Conservation (phyloP, 2,888 invertebrate species). For the Himalopsyche anomala region DNA sequence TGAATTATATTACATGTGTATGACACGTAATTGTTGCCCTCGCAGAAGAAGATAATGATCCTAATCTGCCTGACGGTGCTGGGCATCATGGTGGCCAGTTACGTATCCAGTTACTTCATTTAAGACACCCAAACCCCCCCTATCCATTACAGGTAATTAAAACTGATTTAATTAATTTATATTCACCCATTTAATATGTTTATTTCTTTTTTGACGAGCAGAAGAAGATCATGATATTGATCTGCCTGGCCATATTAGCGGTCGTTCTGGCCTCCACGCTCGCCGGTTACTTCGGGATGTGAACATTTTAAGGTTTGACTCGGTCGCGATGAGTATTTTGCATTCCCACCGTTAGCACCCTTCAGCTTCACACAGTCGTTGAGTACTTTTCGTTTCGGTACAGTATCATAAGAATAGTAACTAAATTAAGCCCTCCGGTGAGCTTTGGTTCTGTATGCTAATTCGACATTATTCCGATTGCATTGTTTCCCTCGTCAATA, state of each 20-base stretch:
- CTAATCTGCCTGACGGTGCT: conserved; percentile 92
- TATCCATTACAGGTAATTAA: conserved; percentile 71
- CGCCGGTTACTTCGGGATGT: conserved; percentile 80
- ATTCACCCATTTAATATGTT: conserved; percentile 53
- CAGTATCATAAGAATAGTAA: not conserved
- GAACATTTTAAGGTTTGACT: conserved; percentile 62
- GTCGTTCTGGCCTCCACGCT: conserved; percentile 83
- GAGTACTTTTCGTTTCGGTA: not conserved
- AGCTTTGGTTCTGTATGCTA: conserved; percentile 12
- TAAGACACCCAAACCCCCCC: conserved; percentile 70
- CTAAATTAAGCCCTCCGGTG: not conserved
- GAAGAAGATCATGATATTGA: conserved; percentile 96
- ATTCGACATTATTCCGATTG: not conserved
- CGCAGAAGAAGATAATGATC: conserved; percentile 95
- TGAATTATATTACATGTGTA: conserved; percentile 66
- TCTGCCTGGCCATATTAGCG: conserved; percentile 89
- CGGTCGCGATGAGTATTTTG: conserved; percentile 59
- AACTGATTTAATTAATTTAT: conserved; percentile 41
- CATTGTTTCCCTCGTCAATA: not conserved
- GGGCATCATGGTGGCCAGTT: conserved; percentile 86
- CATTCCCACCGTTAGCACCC: conserved; percentile 58
- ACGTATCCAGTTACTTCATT: conserved; percentile 80
- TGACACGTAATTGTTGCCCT: conserved; percentile 68
- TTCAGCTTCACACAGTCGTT: conserved; percentile 56
- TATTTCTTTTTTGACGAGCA: conserved; percentile 75